Conservation (phyloP, 37 sponge, comb jelly and placozoan genomes). For the Oopsacas minuta region DNA sequence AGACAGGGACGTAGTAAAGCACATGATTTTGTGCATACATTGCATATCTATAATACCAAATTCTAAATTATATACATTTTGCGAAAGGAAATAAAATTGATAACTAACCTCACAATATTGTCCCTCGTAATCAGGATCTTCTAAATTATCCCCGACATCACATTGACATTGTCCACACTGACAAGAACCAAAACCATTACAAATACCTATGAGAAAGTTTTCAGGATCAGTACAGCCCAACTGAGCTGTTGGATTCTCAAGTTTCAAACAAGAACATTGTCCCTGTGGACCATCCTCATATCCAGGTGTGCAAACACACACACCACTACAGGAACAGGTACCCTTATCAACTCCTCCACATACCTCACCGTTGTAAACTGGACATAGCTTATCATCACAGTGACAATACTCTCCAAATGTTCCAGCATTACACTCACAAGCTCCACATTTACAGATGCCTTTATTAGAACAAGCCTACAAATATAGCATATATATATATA, state of each 20-base stretch:
- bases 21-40: not conserved
- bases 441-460: not conserved
- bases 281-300: not conserved
- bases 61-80: not conserved
- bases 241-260: not conserved
- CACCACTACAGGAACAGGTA: not conserved
- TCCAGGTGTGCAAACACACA: not conserved
- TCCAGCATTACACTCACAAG: not conserved
- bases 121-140: not conserved
- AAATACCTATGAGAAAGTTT: not conserved
- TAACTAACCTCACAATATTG: not conserved
- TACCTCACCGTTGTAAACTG: not conserved
- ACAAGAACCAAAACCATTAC: not conserved
- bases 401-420: not conserved
- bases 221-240: not conserved
- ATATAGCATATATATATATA: not conserved
- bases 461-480: constrained; percentile 5
- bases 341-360: not conserved
- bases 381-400: not conserved
- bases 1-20: not conserved
- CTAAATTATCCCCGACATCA: not conserved
- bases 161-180: not conserved
- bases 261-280: not conserved
- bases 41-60: not conserved
- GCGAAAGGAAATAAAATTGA: not conserved